These are phyloP conservation scores for Furcifer pardalis DNA, from an alignment of 2,797 vertebrate genomes.

Conservation along the genomic window DNA sequence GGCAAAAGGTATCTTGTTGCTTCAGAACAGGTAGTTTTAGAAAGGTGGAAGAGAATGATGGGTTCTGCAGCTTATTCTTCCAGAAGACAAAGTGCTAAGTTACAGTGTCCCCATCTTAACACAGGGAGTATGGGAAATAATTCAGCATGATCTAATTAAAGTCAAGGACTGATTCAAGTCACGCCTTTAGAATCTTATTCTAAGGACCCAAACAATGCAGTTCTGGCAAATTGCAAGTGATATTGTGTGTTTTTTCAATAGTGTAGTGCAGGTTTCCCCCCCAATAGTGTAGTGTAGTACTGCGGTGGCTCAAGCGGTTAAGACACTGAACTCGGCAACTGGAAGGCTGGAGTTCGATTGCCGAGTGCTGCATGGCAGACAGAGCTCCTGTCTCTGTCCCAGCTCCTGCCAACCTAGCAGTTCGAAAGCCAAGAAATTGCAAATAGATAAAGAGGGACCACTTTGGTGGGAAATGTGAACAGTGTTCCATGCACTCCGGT, in stretches of 20 bases:
- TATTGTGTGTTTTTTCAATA: not conserved
- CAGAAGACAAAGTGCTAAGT: constrained; percentile 10
- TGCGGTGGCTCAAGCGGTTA: too few relatives aligned
- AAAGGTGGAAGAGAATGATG: not conserved
- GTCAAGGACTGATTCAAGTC: constrained; percentile 62
- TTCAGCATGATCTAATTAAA: constrained; percentile 44
- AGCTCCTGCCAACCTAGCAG: too few relatives aligned
- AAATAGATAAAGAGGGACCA: too few relatives aligned
- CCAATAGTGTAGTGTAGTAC: too few relatives aligned
- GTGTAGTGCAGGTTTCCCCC: too few relatives aligned
- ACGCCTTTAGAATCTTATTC: constrained; percentile 49
- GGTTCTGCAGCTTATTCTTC: constrained; percentile 1
- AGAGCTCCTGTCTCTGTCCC: too few relatives aligned
- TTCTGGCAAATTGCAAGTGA: not conserved
- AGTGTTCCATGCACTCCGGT: too few relatives aligned
- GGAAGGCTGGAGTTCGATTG: too few relatives aligned
- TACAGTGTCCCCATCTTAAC: constrained; percentile 26
- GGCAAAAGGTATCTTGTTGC: constrained; percentile 40
- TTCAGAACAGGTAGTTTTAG: constrained; percentile 26
- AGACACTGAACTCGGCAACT: too few relatives aligned
- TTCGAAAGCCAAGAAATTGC: too few relatives aligned
- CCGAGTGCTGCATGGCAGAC: too few relatives aligned
- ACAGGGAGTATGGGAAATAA: constrained; percentile 35
- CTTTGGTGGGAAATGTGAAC: too few relatives aligned
- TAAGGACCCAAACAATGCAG: not conserved